Conservation (phyloP, 2,113 vertebrate species). For the Alethe diademata region DNA sequence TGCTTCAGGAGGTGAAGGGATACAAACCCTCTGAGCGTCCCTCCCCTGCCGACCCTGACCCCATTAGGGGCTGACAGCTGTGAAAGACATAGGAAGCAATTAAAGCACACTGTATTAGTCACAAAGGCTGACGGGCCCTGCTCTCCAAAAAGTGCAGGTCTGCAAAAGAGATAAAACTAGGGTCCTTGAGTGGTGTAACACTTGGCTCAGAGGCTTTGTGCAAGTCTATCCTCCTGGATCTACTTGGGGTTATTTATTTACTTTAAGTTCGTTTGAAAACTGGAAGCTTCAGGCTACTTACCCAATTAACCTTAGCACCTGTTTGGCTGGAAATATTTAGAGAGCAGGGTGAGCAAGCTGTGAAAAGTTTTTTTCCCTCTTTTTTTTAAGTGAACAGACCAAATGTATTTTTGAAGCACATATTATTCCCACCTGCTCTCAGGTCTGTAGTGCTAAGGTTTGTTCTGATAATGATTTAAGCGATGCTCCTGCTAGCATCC, state of each 20-base stretch:
- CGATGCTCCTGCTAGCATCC: slow-evolving; percentile 12
- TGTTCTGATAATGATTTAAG: slow-evolving; percentile 37
- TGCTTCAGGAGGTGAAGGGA: neutral
- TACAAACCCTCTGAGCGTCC: neutral
- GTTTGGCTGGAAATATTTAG: slow-evolving; percentile 72
- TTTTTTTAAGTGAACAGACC: neutral
- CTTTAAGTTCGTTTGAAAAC: slow-evolving; percentile 76
- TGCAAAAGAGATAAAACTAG: slow-evolving; percentile 84
- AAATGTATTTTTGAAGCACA: neutral
- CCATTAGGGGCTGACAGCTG: slow-evolving; percentile 73
- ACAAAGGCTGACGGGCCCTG: slow-evolving; percentile 25
- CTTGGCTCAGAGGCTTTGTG: slow-evolving; percentile 7
- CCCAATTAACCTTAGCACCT: slow-evolving; percentile 79
- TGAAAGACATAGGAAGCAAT: slow-evolving; percentile 83
- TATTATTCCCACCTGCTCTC: neutral
- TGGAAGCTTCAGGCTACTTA: slow-evolving; percentile 59
- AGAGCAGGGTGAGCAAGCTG: slow-evolving; percentile 57
- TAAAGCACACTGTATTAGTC: slow-evolving; percentile 72
- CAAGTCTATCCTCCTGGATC: slow-evolving; percentile 65
- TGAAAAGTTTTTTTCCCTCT: rapidly evolving
- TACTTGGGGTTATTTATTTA: slow-evolving; percentile 83
- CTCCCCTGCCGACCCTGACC: neutral
- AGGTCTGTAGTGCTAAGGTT: neutral
- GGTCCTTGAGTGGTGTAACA: slow-evolving; percentile 37
- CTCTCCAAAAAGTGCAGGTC: slow-evolving; percentile 61